Evolutionary conservation across 1,140 invertebrate species (phyloP), one percentile per base, ranked within the genome.

Genomic region (Globodera rostochiensis): DNA sequence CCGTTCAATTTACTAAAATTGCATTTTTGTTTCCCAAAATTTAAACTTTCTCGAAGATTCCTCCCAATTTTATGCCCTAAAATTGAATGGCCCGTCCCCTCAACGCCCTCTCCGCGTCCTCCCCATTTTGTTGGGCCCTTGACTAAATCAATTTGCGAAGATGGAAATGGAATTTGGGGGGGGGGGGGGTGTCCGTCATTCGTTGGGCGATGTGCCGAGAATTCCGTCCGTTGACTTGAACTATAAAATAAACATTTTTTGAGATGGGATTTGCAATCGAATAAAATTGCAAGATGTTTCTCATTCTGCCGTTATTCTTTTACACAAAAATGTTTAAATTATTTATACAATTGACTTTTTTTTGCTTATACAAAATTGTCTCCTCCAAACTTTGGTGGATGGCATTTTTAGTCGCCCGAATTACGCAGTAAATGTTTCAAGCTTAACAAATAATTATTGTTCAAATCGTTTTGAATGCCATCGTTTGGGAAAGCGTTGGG

Each of bases 141-240:
- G 69, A 71, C 69, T 71, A 71, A 71, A 71, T 71, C 69, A 71
- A 71, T 71, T 71, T 71, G 69, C 25, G 36, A 36, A 21, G 67
- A 69, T 69, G 67, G 67, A 69, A 69, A 71, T 71, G 69, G 36
- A 47, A 71, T 3, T 3, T 13, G 69, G 69, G 69, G 60, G 60
- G n/a, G 13, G 13, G 60, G 60, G 60, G 60, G n/a, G 1, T 15
- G 60, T n/a, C 60, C 1, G 60, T 21, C 3, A 66, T 15, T 25
- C 25, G 25, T 25, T 9, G 25, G 69, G 25, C 13, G 36, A 36
- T 45, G 69, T 45, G 69, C 36, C 69, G n/a, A 36, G 46, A 25
- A 47, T 47, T 45, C 8, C 25, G 66, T 69, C 36, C 36, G 19
- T 19, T 8, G 25, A 71, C 19, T 71, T 71, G n/a, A 71, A 47